Conservation (phyloP, 1,140 invertebrate species). For the Neoseiulus cucumeris region DNA sequence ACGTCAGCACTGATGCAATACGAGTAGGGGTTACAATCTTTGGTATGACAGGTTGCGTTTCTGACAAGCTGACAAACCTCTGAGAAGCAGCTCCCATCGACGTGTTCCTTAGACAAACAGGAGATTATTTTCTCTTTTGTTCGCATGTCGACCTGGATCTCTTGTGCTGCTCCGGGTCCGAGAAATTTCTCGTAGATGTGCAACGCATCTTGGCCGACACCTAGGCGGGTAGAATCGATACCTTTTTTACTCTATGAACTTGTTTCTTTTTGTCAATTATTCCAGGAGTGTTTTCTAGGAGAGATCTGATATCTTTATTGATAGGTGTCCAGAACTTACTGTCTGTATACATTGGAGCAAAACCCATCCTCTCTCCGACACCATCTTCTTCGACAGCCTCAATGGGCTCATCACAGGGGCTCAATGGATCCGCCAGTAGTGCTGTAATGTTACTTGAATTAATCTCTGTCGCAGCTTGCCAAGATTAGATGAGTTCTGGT, state of each 20-base stretch:
- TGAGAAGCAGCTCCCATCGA: not conserved
- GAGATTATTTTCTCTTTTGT: not conserved
- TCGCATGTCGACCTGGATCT: not conserved
- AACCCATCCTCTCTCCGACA: not conserved
- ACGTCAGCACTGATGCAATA: too few species aligned
- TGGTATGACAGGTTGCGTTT: too few species aligned
- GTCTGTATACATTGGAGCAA: not conserved
- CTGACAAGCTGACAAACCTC: too few species aligned
- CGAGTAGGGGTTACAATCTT: too few species aligned
- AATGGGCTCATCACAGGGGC: not conserved
- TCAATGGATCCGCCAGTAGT: not conserved
- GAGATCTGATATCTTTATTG: not conserved
- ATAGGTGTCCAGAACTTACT: not conserved
- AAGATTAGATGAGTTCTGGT: not conserved
- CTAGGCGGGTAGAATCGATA: not conserved
- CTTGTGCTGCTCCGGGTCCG: not conserved
- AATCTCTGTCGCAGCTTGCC: too few species aligned
- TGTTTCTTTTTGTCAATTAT: not conserved
- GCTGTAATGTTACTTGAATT: not conserved
- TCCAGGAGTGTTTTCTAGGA: not conserved
- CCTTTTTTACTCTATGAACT: not conserved
- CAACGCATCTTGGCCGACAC: not conserved
- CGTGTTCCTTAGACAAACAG: not conserved
- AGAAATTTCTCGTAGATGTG: conserved; percentile 4
- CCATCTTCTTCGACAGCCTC: not conserved